Evolutionary conservation across 2,888 invertebrate genomes (phyloP).

Genomic region (Monochamus alternatus): DNA sequence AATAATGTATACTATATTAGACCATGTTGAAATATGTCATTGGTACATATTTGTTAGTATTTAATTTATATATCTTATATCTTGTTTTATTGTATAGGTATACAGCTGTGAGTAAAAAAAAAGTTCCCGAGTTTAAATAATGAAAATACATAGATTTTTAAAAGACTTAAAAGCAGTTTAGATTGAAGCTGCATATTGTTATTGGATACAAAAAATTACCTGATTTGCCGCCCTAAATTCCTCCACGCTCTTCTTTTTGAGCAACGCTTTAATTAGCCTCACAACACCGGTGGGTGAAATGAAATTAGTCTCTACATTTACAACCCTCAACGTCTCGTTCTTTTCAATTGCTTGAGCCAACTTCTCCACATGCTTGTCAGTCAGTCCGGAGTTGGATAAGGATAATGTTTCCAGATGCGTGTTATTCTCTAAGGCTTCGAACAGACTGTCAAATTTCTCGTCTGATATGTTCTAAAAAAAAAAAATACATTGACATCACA

Average conservation of each 20-base stretch:
- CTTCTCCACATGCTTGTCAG: conserved; percentile 88
- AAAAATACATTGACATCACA: conserved; percentile 25
- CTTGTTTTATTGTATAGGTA: no score
- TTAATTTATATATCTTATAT: no score
- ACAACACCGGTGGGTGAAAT: conserved; percentile 92
- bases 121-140: no score
- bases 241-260: conserved; percentile 89
- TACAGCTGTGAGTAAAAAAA: no score
- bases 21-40: no score
- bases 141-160: no score
- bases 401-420: conserved; percentile 93
- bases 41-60: no score
- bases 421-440: conserved; percentile 90
- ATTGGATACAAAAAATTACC: conserved; percentile 73
- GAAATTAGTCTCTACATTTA: conserved; percentile 97
- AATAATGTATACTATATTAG: no score
- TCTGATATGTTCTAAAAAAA: conserved; percentile 92
- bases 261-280: conserved; percentile 87
- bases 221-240: conserved; percentile 98
- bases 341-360: conserved; percentile 88
- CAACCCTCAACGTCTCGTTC: conserved; percentile 86
- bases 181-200: no score
- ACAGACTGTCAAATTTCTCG: conserved; percentile 92
- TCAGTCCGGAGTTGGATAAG: conserved; percentile 94
- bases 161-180: no score